phyloP scores from a whole-genome alignment of 2,113 vertebrate genomes.

The Paratilapia polleni region DNA sequence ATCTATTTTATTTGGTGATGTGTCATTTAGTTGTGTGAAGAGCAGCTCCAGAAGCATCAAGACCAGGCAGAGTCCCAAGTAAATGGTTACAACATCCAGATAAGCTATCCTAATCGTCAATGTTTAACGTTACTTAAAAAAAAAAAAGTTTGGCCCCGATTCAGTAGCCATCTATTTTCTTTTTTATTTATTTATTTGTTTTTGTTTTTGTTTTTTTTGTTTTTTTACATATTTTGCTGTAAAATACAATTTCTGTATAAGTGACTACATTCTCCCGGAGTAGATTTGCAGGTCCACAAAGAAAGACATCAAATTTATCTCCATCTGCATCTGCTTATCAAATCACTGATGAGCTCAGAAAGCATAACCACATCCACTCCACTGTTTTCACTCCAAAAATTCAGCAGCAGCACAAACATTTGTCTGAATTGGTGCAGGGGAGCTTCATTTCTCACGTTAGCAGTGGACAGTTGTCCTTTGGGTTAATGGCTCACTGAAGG shows the following conservation, averaged over 20 bases:
- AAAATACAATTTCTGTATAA: background rate
- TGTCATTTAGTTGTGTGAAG: background rate
- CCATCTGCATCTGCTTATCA: constrained; percentile 22
- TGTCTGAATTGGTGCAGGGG: constrained; percentile 65
- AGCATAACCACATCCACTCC: background rate
- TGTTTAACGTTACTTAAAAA: background rate
- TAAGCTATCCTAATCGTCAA: background rate
- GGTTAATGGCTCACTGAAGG: constrained; percentile 84
- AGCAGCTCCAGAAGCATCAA: background rate
- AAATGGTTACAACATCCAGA: background rate
- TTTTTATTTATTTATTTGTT: too few species aligned
- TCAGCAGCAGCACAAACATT: constrained; percentile 66
- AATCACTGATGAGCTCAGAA: constrained; percentile 39
- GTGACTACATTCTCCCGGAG: background rate
- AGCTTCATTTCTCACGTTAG: constrained; percentile 82
- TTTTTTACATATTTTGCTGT: background rate
- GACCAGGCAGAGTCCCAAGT: background rate
- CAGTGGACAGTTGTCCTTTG: constrained; percentile 83
- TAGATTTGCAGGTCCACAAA: background rate
- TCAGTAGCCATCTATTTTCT: background rate
- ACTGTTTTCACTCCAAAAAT: constrained; percentile 36
- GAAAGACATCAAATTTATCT: background rate
- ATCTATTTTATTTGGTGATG: constrained; percentile 2
- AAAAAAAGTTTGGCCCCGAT: background rate
- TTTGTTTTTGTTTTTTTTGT: background rate